Evolutionary conservation across 2,113 vertebrate species (phyloP).

Genomic region (Donacobius atricapilla): DNA sequence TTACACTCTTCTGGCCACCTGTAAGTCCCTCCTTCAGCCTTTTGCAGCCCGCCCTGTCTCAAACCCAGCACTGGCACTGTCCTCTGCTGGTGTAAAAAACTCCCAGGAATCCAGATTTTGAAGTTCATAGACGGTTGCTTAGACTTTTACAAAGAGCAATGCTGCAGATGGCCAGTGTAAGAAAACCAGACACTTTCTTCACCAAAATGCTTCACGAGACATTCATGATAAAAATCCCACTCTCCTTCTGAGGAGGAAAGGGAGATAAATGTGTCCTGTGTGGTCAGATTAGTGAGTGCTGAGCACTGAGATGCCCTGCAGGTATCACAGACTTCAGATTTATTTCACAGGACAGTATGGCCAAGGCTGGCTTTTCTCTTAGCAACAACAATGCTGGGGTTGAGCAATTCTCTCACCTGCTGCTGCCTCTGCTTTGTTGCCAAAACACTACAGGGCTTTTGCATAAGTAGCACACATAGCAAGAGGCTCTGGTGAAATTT

Average conservation of each 20-base stretch:
- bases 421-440: background rate
- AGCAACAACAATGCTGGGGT: background rate
- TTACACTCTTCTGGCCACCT: background rate
- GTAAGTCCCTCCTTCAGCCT: background rate
- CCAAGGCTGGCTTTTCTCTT: constrained; percentile 27
- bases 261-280: constrained; percentile 29
- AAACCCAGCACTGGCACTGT: background rate
- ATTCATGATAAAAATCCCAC: background rate
- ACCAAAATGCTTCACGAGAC: constrained; percentile 11
- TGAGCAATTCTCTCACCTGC: constrained; percentile 31
- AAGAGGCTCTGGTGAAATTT: background rate
- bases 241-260: constrained; percentile 7
- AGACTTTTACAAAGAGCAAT: background rate
- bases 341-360: constrained; percentile 23
- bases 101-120: background rate
- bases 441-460: background rate
- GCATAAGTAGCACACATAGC: background rate
- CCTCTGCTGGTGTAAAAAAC: background rate
- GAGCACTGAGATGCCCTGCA: constrained; percentile 1
- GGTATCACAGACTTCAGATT: background rate
- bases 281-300: background rate
- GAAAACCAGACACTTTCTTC: background rate
- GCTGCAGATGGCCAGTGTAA: background rate
- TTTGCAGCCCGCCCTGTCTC: background rate
- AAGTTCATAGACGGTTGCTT: background rate